Evolutionary conservation across 92 coral and sea anemone genomes (phyloP), one percentile per base, ranked within the genome.

Genomic region (Virgularia gustaviana): DNA sequence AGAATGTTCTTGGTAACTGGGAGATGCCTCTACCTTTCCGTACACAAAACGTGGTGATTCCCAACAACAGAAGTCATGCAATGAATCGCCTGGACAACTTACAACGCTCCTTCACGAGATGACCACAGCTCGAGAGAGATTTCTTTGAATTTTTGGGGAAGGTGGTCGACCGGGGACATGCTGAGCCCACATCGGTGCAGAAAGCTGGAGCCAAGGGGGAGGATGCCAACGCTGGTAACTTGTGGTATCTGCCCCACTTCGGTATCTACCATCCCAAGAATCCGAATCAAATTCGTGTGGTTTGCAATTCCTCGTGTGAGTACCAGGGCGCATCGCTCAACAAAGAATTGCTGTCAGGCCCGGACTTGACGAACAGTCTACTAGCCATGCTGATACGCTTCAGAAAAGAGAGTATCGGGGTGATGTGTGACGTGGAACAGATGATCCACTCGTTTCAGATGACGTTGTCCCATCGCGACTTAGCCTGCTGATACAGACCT

Each of bases 11-110:
- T 4, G 74, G 74, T 3, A 76, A 76, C 30, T 76, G 81, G 81
- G 80, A 75, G 73, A 62, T 75, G 80, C 72, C 73, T 19, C 58
- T 62, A 20, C 80, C 79, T 44, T 75, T 61, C 34, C 65, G 80
- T 27, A 22, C 30, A 10, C 56, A 66, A 16, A 25, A 28, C 22
- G 47, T 54, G 2, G 6, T 22, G 15, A 45, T 61, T 42, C 80
- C 80, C 9, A 75, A 75, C 25, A 75, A 75, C 72, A 15, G 80
- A 37, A 32, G 45, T 16, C 80, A 75, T 19, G 80, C 80, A 29
- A 58, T 61, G 59, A 75, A 47, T 32, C 73, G 80, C 44, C 63
- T 75, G 23, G 20, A 61, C 33, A 57, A 61, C 28, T 16, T 75
- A 37, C 12, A 61, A 25, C 65, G 67, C 27, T 37, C 80, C 61